Evolutionary conservation across 92 coral and sea anemone species (phyloP).

Genomic region (Siderastrea radians): DNA sequence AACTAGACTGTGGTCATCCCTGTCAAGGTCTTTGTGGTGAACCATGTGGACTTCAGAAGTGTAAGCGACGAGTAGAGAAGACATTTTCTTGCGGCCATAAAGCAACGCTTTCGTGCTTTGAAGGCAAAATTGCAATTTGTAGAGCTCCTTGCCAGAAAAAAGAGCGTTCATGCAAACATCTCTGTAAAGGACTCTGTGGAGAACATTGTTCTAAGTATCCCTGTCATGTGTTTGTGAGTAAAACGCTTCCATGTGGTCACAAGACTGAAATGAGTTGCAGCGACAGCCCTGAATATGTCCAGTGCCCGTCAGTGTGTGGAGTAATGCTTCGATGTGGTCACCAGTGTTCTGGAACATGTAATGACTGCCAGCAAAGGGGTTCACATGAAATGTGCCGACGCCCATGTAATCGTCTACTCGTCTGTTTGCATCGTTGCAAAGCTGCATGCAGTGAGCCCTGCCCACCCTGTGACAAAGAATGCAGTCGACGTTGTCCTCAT

Average conservation of each 20-base stretch:
- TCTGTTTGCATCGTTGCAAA: slow-evolving; percentile 79
- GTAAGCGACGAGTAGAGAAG: slow-evolving; percentile 34
- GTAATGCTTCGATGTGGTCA: slow-evolving; percentile 74
- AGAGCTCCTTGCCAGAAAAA: slow-evolving; percentile 40
- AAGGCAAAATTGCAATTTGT: slow-evolving; percentile 28
- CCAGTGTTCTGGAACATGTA: slow-evolving; percentile 70
- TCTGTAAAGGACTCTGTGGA: slow-evolving; percentile 70
- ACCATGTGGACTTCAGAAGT: slow-evolving; percentile 49
- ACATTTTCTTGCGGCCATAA: slow-evolving; percentile 71
- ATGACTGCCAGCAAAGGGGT: slow-evolving; percentile 48
- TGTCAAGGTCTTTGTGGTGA: slow-evolving; percentile 74
- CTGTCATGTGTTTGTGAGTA: slow-evolving; percentile 51
- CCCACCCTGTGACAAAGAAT: slow-evolving; percentile 77
- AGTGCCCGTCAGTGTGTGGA: slow-evolving; percentile 67
- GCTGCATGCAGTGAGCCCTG: slow-evolving; percentile 78
- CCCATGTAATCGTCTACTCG: slow-evolving; percentile 70
- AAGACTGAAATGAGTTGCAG: slow-evolving; percentile 44
- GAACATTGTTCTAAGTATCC: slow-evolving; percentile 51
- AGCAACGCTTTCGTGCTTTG: slow-evolving; percentile 51
- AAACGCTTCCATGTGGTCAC: slow-evolving; percentile 75
- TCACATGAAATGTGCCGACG: slow-evolving; percentile 63
- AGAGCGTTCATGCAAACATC: slow-evolving; percentile 53
- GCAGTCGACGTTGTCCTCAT: slow-evolving; percentile 73
- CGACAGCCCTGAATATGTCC: slow-evolving; percentile 23
- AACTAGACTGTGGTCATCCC: slow-evolving; percentile 77